phyloP scores from a whole-genome alignment of 92 coral and sea anemone genomes.

The Palythoa grandiflora region DNA sequence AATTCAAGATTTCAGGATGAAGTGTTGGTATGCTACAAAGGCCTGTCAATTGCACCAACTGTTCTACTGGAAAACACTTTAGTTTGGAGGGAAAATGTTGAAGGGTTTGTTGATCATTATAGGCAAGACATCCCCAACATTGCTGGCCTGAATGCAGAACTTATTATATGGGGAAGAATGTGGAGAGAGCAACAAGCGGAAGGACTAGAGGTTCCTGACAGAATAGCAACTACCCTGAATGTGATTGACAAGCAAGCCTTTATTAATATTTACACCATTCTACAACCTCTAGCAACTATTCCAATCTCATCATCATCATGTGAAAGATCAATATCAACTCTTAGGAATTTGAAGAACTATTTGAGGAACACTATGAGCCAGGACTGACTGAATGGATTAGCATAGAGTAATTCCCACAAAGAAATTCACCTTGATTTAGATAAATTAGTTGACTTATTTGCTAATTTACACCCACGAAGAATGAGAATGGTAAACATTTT shows the following conservation, averaged over 20 bases:
- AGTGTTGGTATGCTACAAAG: background rate
- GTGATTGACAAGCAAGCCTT: constrained; percentile 58
- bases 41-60: background rate
- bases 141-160: constrained; percentile 69
- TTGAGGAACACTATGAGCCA: constrained; percentile 69
- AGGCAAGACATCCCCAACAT: constrained; percentile 65
- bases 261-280: constrained; percentile 49
- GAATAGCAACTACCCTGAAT: constrained; percentile 52
- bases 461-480: constrained; percentile 58
- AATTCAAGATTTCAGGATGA: background rate
- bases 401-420: constrained; percentile 65
- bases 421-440: constrained; percentile 18
- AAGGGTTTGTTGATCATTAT: constrained; percentile 35
- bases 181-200: constrained; percentile 48
- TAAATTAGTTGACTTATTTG: background rate
- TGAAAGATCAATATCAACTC: constrained; percentile 69
- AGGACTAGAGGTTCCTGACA: constrained; percentile 69
- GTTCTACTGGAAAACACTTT: constrained; percentile 11
- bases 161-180: constrained; percentile 65
- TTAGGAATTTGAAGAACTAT: constrained; percentile 63
- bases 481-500: constrained; percentile 62
- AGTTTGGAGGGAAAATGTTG: background rate
- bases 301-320: constrained; percentile 71
- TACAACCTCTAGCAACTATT: constrained; percentile 61
- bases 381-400: constrained; percentile 69